phyloP scores from a whole-genome alignment of 2,113 vertebrate species.

The Hippocampus guttulatus region DNA sequence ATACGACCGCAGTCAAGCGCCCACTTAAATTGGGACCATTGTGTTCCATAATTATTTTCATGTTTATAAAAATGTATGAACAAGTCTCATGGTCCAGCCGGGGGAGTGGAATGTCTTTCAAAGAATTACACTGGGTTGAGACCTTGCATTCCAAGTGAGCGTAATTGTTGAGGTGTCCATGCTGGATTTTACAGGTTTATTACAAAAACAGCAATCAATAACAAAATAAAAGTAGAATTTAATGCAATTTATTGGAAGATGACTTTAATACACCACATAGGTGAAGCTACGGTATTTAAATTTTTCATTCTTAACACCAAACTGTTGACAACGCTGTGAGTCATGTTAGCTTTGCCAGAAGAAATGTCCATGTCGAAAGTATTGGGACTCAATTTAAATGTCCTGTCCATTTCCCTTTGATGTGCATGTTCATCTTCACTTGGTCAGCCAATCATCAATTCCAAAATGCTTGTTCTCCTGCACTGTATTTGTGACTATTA shows the following conservation, averaged over 20 bases:
- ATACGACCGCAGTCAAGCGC: no score
- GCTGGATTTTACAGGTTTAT: background rate
- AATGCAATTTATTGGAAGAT: background rate
- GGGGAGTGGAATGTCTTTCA: no score
- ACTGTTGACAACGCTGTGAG: background rate
- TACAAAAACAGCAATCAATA: background rate
- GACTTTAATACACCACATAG: background rate
- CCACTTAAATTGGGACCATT: no score
- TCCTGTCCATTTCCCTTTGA: background rate
- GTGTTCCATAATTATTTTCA: no score
- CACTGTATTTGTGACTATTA: background rate
- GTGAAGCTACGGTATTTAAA: no score
- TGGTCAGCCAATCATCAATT: background rate
- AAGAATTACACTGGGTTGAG: no score
- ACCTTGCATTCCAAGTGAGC: no score
- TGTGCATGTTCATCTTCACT: background rate
- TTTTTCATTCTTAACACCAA: background rate
- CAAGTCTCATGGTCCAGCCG: no score
- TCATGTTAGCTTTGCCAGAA: background rate
- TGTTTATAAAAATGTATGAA: no score
- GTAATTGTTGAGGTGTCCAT: no score
- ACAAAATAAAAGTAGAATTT: background rate
- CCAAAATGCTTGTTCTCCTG: slow-evolving; percentile 1
- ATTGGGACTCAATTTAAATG: background rate
- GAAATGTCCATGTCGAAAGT: background rate